phyloP scores from a whole-genome alignment of 2,113 vertebrate species.

The Acinonyx jubatus region DNA sequence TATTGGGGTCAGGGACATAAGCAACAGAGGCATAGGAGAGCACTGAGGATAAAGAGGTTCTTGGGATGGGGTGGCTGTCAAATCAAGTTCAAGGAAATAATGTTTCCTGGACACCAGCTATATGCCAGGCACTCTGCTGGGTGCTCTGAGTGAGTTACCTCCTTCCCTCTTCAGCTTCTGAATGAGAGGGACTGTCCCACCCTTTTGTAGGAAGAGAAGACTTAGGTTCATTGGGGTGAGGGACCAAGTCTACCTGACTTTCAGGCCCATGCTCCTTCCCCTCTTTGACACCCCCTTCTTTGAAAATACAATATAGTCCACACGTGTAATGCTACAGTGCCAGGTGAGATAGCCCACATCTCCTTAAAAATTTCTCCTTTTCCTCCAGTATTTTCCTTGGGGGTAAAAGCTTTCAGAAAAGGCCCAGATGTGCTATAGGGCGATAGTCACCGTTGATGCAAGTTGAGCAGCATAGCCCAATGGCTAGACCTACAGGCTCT shows the following conservation, averaged over 20 bases:
- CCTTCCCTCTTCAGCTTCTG: neutral
- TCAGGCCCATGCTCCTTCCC: neutral
- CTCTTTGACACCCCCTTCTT: neutral
- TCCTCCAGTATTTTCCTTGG: neutral
- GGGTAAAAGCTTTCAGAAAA: neutral
- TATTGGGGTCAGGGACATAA: neutral
- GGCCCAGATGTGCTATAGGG: accelerated
- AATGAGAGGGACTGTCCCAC: neutral
- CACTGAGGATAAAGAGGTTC: neutral
- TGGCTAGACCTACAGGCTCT: neutral
- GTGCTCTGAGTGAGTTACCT: neutral
- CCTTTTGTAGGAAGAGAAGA: too few species aligned
- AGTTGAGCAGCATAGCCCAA: neutral
- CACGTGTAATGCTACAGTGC: neutral
- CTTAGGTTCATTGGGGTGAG: neutral
- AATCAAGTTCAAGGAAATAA: neutral
- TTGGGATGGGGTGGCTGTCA: neutral
- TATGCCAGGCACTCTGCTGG: too few species aligned
- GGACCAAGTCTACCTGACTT: neutral
- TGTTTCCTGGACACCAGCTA: neutral
- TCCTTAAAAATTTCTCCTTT: neutral
- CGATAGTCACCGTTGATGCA: neutral
- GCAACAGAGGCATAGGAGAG: neutral
- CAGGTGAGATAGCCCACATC: neutral
- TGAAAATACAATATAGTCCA: neutral